These are phyloP conservation scores for Myiothlypis coronata DNA, from an alignment of 2,797 vertebrate genomes.

Conservation along the genomic window DNA sequence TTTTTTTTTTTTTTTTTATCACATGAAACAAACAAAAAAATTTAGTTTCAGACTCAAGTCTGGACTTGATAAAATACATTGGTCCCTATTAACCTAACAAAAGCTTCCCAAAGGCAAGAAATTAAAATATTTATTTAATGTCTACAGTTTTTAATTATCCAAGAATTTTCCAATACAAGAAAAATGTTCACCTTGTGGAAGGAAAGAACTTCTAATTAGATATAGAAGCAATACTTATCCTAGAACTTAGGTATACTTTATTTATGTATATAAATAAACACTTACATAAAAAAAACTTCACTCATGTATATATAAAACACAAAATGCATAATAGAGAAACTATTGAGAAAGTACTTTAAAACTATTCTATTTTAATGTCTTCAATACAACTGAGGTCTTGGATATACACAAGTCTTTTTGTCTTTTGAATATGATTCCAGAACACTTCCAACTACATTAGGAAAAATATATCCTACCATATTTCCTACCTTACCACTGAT, in stretches of 20 bases:
- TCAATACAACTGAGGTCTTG: neutral
- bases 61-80: conserved; percentile 2
- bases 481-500: neutral
- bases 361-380: neutral
- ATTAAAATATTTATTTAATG: neutral
- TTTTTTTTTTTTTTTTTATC: neutral
- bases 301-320: neutral
- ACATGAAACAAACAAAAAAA: neutral
- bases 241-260: neutral
- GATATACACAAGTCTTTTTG: neutral
- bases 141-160: neutral
- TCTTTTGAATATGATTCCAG: neutral
- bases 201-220: neutral
- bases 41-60: neutral
- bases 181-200: neutral
- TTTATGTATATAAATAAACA: neutral
- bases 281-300: neutral
- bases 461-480: neutral
- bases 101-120: conserved; percentile 3
- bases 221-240: neutral
- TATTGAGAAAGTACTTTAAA: neutral
- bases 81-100: neutral
- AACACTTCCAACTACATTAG: neutral
- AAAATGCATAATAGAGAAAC: neutral
- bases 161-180: neutral